Evolutionary conservation across 2,888 invertebrate genomes (phyloP), one percentile per base, ranked within the genome.

Genomic region (Andrena bicolor): DNA sequence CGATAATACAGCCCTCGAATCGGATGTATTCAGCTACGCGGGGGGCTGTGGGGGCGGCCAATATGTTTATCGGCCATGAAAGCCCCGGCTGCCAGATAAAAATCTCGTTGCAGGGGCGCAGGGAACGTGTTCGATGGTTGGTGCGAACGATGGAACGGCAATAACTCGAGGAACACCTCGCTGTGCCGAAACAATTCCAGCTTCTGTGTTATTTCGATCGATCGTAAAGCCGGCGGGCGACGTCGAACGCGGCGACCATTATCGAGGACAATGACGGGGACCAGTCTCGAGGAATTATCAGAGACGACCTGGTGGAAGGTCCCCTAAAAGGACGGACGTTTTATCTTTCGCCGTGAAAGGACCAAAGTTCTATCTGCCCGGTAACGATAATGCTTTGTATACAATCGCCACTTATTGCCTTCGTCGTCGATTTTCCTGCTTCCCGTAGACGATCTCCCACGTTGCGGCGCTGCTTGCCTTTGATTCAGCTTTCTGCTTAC

Each of bases 61-160:
- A 82, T 77, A 77, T 77, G 70, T 82, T 81, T 77, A 82, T 77
- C 61, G 77, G 61, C 66, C 26, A 80, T 82, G 77, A 82, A 77
- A 66, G 56, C 49, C 51, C 8, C 28, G 26, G 3, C 20, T 35
- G 4, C 30, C 8, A 20, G 58, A 73, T 61, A 63, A 68, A 81
- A 73, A 82, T 76, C 48, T 53, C 61, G 30, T 10, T 41, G 41
- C 48, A 51, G 2, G 51, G 20, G 2, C 23, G 16, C n/a, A 10
- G n/a, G 6, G 10, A 3, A 28, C 10, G 28, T n/a, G 63, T 49
- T 51, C 32, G 41, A 49, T 49, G 28, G 51, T 60, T 60, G 26
- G 35, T 10, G n/a, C n/a, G 41, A 56, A 20, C 26, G 0, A 8
- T 16, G 28, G 3, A 32, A 61, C 23, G 30, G 48, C 76, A 20